A percentile compares a stretch with the other conserved stretches of the same genome.
phyloP scores from a whole-genome alignment of 2,113 vertebrate genomes.

The Desmodus rotundus region DNA sequence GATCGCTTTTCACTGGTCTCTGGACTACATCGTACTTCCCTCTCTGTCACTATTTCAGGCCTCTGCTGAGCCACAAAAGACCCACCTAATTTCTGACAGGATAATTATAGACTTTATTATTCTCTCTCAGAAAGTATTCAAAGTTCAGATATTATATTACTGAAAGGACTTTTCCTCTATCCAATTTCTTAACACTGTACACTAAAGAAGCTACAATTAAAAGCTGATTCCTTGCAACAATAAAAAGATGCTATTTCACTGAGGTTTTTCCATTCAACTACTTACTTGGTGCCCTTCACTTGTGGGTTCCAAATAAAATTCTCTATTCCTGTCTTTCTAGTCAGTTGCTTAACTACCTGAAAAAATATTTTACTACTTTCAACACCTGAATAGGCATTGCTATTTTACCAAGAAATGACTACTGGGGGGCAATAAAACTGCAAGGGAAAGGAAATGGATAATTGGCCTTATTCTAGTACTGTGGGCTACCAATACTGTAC shows the following conservation, averaged over 20 bases:
- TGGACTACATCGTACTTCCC: not conserved
- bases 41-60: not conserved
- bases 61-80: not conserved
- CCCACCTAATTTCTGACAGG: not conserved
- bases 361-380: not conserved
- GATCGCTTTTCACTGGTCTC: not conserved
- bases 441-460: not conserved
- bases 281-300: not conserved
- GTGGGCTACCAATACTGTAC: not conserved
- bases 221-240: not conserved
- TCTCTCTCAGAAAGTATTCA: conserved; percentile 5
- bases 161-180: not conserved
- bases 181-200: not conserved
- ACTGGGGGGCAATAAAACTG: not conserved
- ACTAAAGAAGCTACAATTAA: not conserved
- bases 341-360: not conserved
- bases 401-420: not conserved
- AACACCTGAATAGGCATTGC: not conserved
- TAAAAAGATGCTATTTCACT: not conserved
- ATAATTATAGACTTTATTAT: not conserved
- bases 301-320: not conserved
- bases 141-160: not conserved
- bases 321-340: not conserved
- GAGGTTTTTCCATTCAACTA: not conserved
- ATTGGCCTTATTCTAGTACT: not conserved